Evolutionary conservation across 2,797 vertebrate species (phyloP), one percentile per base, ranked within the genome.

Genomic region (Urocyon cinereoargenteus): DNA sequence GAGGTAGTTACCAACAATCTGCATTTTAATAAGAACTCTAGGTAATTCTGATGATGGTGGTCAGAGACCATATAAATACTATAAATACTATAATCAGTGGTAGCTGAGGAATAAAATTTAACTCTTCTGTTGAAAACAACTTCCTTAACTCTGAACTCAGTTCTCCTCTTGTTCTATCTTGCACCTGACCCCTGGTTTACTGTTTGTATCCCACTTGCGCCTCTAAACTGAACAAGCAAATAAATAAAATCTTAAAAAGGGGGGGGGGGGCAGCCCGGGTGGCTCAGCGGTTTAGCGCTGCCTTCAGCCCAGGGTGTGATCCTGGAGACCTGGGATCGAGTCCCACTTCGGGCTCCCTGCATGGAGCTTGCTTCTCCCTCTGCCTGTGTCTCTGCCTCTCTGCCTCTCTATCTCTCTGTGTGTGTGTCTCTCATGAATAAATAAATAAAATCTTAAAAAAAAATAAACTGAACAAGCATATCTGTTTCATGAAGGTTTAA

Each of bases 91-190:
- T 13, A 14, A 22, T 11, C 77, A 18, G 57, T 15, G 26, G 26
- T 9, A 86, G 31, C 62, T 94, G 62, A 90, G 94, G 70, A 64
- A 45, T 83, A 45, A 93, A 87, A 82, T 84, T 68, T 55, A 61
- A 92, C 85, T 73, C 19, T 9, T 85, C 40, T 40, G 19, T 53
- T 96, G 75, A 72, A 92, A 95, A 59, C 75, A 88, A 83, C 40
- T 34, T 79, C 51, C 49, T 28, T 53, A 57, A 70, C 15, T 82
- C 59, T 93, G 82, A 84, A 70, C 26, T 85, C 26, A 5, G 68
- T 94, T 77, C 36, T 53, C 28, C 8, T 91, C 57, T 84, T 51
- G 6, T 26, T 90, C 61, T 15, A 68, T 26, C 40, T 3, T 49
- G 49, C 22, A 79, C 34, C 57, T 82, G 55, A 86, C 26, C 34